A percentile compares a stretch with the other conserved stretches of the same genome.
Conservation (phyloP, 2,797 vertebrate genomes). For the Bryconaethiops microstoma region DNA sequence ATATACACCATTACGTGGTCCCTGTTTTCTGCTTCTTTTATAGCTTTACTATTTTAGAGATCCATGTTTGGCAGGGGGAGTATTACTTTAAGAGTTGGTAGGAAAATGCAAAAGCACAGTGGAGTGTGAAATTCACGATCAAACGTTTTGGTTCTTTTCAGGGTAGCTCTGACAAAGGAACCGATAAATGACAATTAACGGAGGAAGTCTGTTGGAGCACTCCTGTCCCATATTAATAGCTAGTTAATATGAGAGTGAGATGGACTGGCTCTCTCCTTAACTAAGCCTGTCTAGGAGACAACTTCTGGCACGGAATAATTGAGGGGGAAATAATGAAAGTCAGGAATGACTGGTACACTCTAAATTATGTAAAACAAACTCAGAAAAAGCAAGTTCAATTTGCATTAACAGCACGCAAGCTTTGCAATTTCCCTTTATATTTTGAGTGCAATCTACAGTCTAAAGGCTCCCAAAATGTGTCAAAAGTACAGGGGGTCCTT, state of each 20-base stretch:
- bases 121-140: slow-evolving; percentile 49
- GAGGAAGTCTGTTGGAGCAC: slow-evolving; percentile 36
- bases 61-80: slow-evolving; percentile 11
- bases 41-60: not conserved
- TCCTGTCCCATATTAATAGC: slow-evolving; percentile 38
- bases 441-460: not conserved
- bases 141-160: slow-evolving; percentile 38
- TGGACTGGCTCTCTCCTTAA: not conserved
- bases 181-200: slow-evolving; percentile 54
- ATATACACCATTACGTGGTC: too few relatives aligned
- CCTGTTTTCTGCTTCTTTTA: too few relatives aligned
- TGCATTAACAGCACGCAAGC: not conserved
- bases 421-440: too few relatives aligned
- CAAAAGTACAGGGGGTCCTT: not conserved
- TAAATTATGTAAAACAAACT: not conserved
- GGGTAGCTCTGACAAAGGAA: slow-evolving; percentile 48
- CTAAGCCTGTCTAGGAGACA: not conserved
- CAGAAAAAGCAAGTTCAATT: not conserved
- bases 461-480: too few relatives aligned
- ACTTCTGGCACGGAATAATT: not conserved
- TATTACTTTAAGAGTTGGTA: slow-evolving; percentile 18
- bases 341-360: not conserved
- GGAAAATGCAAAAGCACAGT: slow-evolving; percentile 28
- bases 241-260: slow-evolving; percentile 40
- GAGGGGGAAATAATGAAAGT: slow-evolving; percentile 2